Evolutionary conservation across 2,797 vertebrate species (phyloP).

Genomic region (Denticeps clupeoides): DNA sequence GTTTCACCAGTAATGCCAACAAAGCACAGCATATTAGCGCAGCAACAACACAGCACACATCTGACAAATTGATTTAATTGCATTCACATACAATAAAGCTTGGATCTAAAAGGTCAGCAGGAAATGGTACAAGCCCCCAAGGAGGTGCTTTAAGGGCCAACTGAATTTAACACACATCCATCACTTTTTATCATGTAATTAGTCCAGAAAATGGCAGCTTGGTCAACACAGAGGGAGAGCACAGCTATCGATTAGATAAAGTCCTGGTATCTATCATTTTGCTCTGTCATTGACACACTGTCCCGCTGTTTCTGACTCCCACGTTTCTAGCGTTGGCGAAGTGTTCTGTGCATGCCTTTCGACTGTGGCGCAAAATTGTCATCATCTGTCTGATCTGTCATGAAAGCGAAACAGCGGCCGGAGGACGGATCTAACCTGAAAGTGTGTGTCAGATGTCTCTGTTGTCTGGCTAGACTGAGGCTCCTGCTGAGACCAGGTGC

Average conservation of each 20-base stretch:
- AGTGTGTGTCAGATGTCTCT: constrained; percentile 18
- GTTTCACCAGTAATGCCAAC: too few species aligned
- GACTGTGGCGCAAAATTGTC: constrained; percentile 23
- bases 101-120: constrained; percentile 82
- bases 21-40: too few species aligned
- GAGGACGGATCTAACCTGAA: too few species aligned
- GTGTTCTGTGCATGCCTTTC: constrained; percentile 38
- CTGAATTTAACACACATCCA: constrained; percentile 86
- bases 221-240: constrained; percentile 69
- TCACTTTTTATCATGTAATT: constrained; percentile 98
- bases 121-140: constrained; percentile 73
- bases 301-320: constrained; percentile 39
- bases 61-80: constrained; percentile 81
- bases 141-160: constrained; percentile 67
- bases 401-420: too few species aligned
- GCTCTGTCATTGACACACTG: constrained; percentile 43
- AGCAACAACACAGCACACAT: constrained; percentile 64
- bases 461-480: constrained; percentile 8
- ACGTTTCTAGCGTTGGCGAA: constrained; percentile 43
- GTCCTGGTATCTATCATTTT: constrained; percentile 83
- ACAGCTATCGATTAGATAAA: constrained; percentile 80
- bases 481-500: constrained; percentile 1
- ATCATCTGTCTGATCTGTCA: constrained; percentile 34
- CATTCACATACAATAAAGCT: constrained; percentile 77
- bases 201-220: constrained; percentile 74